phyloP scores from a whole-genome alignment of 2,888 invertebrate species.

The Empis stercorea region DNA sequence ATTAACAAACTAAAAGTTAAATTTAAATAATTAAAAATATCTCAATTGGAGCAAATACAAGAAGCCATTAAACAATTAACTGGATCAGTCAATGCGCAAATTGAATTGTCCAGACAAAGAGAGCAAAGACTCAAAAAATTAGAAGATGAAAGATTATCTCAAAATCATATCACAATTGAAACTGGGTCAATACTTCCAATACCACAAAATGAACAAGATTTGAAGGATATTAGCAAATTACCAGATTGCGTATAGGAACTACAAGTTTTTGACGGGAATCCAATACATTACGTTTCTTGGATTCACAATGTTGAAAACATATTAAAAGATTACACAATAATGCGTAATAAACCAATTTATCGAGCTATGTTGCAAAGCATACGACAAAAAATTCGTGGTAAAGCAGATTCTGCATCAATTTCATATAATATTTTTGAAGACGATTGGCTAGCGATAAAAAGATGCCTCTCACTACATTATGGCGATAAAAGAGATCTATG shows the following conservation, averaged over 20 bases:
- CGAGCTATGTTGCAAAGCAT: background rate
- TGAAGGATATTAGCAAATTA: background rate
- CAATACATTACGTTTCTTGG: background rate
- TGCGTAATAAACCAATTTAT: background rate
- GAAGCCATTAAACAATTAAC: background rate
- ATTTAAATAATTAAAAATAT: background rate
- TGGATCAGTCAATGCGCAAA: background rate
- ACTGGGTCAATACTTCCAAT: too few species aligned
- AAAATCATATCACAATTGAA: background rate
- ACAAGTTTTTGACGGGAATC: background rate
- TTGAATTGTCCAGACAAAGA: background rate
- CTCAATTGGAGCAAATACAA: background rate
- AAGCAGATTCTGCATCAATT: constrained; percentile 1
- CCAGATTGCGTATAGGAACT: background rate
- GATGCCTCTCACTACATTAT: constrained; percentile 5
- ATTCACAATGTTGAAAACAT: background rate
- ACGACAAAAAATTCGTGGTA: background rate
- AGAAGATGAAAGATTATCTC: background rate
- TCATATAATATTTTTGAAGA: constrained; percentile 6
- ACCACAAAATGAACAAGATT: background rate
- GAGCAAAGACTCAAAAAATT: background rate
- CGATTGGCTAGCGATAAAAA: constrained; percentile 1
- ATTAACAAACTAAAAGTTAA: too few species aligned
- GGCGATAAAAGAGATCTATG: constrained; percentile 7
- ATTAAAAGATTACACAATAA: background rate